phyloP scores from a whole-genome alignment of 2,888 invertebrate genomes.

The Dione juno region DNA sequence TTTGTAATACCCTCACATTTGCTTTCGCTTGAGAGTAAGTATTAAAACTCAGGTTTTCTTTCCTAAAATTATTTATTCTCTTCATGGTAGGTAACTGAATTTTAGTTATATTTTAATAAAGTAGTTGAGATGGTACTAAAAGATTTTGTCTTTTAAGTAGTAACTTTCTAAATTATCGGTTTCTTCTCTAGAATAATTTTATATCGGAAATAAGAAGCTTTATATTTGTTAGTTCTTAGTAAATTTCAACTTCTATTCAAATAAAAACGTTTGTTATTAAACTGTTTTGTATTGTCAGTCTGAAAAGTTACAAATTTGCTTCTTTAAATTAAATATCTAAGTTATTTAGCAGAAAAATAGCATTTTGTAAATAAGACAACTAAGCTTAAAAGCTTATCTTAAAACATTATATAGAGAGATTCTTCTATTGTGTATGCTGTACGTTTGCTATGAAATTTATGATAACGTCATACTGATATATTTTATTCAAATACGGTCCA shows the following conservation, averaged over 20 bases:
- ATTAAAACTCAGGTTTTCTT: neutral
- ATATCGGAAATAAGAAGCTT: slow-evolving; percentile 4
- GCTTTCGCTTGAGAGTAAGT: neutral
- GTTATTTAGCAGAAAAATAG: too few species aligned
- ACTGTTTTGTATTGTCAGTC: too few species aligned
- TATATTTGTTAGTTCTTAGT: neutral
- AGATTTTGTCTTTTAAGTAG: neutral
- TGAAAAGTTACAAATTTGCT: too few species aligned
- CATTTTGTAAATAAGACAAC: too few species aligned
- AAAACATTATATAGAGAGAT: too few species aligned
- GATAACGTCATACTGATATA: neutral
- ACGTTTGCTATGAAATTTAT: too few species aligned
- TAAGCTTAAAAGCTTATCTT: too few species aligned
- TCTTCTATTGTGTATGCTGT: too few species aligned
- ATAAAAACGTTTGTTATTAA: too few species aligned
- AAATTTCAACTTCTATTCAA: neutral
- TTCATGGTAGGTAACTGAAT: neutral
- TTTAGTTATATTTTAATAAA: neutral
- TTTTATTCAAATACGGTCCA: neutral
- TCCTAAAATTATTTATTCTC: too few species aligned
- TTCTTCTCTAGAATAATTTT: neutral
- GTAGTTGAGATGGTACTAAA: neutral
- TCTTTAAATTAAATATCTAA: too few species aligned
- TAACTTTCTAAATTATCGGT: neutral
- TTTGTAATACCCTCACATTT: neutral